phyloP scores from a whole-genome alignment of 2,113 vertebrate species.

The Melanocharis versteri region DNA sequence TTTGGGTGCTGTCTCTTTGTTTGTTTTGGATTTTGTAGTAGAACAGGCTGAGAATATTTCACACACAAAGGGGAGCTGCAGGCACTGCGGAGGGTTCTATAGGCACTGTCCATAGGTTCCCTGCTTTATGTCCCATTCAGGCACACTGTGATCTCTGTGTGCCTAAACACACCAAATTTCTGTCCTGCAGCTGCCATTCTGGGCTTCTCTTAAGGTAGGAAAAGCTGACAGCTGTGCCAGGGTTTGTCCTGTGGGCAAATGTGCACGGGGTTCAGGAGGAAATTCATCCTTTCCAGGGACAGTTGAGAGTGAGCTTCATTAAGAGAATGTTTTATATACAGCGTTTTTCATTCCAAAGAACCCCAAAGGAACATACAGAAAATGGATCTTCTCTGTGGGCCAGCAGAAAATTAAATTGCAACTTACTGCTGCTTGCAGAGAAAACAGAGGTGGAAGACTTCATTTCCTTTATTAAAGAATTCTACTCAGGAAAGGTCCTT shows the following conservation, averaged over 20 bases:
- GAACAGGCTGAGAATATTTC: background rate
- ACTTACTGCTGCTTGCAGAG: background rate
- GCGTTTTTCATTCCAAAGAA: constrained; percentile 10
- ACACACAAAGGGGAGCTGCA: background rate
- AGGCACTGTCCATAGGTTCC: background rate
- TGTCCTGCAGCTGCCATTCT: background rate
- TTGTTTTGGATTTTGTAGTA: background rate
- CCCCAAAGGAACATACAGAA: background rate
- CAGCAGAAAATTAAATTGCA: constrained; percentile 32
- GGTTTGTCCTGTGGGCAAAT: background rate
- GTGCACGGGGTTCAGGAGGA: background rate
- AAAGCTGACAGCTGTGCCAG: background rate
- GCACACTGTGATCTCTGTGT: background rate
- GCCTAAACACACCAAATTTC: background rate
- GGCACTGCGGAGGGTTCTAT: background rate
- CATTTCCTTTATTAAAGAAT: background rate
- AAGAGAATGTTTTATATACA: background rate
- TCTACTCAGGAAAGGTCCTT: background rate
- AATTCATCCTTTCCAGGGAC: background rate
- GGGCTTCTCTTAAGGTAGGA: background rate
- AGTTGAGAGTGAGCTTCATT: background rate
- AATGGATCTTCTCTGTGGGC: background rate
- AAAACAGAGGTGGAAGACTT: background rate
- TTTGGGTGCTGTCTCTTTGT: background rate
- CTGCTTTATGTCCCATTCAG: background rate